Evolutionary conservation across 2,113 vertebrate species (phyloP).

Genomic region (Calyptommatus sinebrachiatus): DNA sequence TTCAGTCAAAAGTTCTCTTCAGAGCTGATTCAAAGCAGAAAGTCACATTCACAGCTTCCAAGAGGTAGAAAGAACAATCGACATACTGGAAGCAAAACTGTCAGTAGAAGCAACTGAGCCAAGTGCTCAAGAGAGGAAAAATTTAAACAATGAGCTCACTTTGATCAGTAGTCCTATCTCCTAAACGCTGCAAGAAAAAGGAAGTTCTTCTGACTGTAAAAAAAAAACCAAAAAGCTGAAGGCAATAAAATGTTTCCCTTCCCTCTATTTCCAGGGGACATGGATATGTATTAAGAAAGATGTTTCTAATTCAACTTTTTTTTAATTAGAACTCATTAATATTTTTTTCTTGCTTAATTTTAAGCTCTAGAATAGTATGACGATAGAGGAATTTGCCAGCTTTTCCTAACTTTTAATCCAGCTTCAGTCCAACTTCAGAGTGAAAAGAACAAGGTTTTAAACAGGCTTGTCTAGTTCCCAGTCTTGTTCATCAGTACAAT

Average conservation of each 20-base stretch:
- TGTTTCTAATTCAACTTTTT: not conserved
- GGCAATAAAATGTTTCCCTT: not conserved
- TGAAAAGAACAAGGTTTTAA: too few species aligned
- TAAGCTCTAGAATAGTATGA: too few species aligned
- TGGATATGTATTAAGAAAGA: not conserved
- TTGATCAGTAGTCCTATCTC: not conserved
- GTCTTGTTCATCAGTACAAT: too few species aligned
- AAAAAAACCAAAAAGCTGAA: not conserved
- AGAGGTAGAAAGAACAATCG: not conserved
- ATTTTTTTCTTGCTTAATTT: not conserved
- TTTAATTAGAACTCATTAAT: not conserved
- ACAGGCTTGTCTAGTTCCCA: too few species aligned
- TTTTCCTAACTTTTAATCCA: too few species aligned
- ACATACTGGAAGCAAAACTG: too few species aligned
- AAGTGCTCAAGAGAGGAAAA: not conserved
- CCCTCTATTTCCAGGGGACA: too few species aligned
- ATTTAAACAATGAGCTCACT: not conserved
- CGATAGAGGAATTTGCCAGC: too few species aligned
- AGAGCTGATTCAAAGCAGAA: not conserved
- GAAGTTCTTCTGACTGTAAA: not conserved
- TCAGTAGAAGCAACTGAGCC: not conserved
- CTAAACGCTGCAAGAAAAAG: conserved; percentile 7
- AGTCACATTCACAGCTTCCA: not conserved
- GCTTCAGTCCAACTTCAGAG: too few species aligned
- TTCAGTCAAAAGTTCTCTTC: conserved; percentile 2